Base-by-base conservation (phyloP, 2,797 vertebrate genomes). In the Tolypeutes matacus region DNA sequence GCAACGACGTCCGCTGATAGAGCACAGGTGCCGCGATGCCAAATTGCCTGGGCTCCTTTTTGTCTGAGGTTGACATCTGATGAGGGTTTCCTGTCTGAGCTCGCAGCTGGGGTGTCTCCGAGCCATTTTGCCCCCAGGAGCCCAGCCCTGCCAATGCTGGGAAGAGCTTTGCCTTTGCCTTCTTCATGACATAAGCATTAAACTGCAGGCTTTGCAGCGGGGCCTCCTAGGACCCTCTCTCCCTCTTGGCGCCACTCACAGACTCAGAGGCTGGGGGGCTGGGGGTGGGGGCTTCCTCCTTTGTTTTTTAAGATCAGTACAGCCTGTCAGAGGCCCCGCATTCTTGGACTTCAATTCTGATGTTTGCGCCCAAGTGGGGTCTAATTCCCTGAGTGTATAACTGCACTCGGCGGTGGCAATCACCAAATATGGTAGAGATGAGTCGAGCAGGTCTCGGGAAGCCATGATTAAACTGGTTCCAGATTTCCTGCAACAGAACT, bases 401-500 rank as follows among this genome's bases (percentile, higher is more conserved):
- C 42, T 86, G 58, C 69, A 85, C 89, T 95, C 97, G 95, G 97
- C 96, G 97, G 95, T 96, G 96, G 96, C 97, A 97, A 92, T 93
- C 92, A 95, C 93, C 95, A 94, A 95, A 94, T 90, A 78, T 87
- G 96, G 89, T 97, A 93, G 97, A 97, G 96, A 96, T 97, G 92
- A 97, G 93, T 97, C 88, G 72, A 39, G 42, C 58, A 13, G 60
- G 81, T 84, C 86, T 75, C 11, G 5, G 95, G 84, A 97, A 98
- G 96, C 91, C 96, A 88, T 96, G 94, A 95, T 89, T 29, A 95
- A 93, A 65, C 86, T 65, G 81, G 96, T 87, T 3, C 12, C 94
- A 62, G 82, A 94, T 51, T 39, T 95, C 95, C 88, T 60, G 27
- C 89, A 96, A 49, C 89, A 96, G 93, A 97, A 81, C 60, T 84